Base-by-base conservation (phyloP, 2,888 invertebrate genomes). In the Brachynemurus nebulosus region DNA sequence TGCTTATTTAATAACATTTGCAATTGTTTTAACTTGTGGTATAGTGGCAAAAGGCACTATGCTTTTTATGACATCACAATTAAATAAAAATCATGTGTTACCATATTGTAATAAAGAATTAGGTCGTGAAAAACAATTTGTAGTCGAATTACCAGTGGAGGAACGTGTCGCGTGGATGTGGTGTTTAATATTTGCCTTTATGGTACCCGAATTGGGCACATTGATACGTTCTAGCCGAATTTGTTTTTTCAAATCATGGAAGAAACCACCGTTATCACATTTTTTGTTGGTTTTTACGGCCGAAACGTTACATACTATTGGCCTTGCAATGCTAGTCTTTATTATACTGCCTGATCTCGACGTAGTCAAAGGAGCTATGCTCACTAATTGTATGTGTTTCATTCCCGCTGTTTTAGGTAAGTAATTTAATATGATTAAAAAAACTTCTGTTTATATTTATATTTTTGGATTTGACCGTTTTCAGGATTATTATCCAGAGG, bases 331-430 rank as follows among this genome's bases (percentile, higher is more conserved):
- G 33, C 71, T 97, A 51, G 81, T 91, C 56, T 90, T 92, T 62
- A 77, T 81, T 49, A 79, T 96, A 38, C 70, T 97, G 40, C 96
- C 97, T 1, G 84, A 90, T 59, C 65, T 96, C 53, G 93, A 97
- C 64, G 89, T 91, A 4, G 83, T 95, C 44, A 89, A 91, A 63
- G 95, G 92, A 34, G 89, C 92, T 27, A 93, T 95, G 90, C 69
- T 97, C 51, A 93, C 93, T 19, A 95, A 93, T 63, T 93, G 93
- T 56, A 75, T 96, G 44, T 95, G 93, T 62, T 81, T 96, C 54
- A 71, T 95, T 34, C 97, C 97, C 2, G 85, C 84, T 14, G 66
- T 79, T 45, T 65, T 76, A 48, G 76, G 75, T 73, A 62, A 42
- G 9, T 41, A 6, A 35, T 16, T 2, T 6, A n/a, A 16, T n/a